Conservation (phyloP, 2,797 vertebrate species). For the Tolypeutes matacus region DNA sequence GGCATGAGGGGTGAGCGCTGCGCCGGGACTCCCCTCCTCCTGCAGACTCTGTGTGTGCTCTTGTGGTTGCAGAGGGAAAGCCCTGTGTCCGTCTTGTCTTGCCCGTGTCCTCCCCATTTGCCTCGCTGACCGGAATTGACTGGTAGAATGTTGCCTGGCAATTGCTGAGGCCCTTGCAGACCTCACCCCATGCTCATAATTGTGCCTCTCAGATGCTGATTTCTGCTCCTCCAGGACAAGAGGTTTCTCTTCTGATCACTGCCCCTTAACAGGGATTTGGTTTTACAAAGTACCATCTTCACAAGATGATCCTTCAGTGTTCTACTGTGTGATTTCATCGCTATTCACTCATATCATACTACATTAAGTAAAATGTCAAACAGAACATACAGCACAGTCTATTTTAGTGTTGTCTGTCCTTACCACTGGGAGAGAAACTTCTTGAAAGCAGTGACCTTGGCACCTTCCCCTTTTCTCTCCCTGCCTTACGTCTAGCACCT, state of each 20-base stretch:
- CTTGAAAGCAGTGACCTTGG: rapidly evolving
- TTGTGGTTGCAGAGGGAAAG: too few species aligned
- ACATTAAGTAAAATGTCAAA: neutral
- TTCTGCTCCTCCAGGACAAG: rapidly evolving
- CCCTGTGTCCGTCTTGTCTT: rapidly evolving
- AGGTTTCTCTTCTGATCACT: neutral
- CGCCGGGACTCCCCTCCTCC: too few species aligned
- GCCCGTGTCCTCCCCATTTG: too few species aligned
- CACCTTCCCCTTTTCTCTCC: neutral
- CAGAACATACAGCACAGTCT: too few species aligned
- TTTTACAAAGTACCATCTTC: neutral
- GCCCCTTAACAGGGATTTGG: neutral
- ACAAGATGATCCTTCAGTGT: too few species aligned
- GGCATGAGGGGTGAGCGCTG: rapidly evolving
- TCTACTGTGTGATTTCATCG: neutral
- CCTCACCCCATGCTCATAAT: rapidly evolving
- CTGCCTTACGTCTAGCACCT: rapidly evolving
- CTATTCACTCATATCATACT: neutral
- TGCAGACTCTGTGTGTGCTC: neutral
- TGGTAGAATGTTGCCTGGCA: rapidly evolving
- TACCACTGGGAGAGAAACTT: rapidly evolving
- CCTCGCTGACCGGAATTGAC: too few species aligned
- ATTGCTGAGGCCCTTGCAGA: too few species aligned
- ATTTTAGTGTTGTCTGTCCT: neutral
- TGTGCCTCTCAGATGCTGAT: neutral